These are phyloP conservation scores for Gymnobelideus leadbeateri DNA, from an alignment of 2,113 vertebrate genomes.

Conservation along the genomic window DNA sequence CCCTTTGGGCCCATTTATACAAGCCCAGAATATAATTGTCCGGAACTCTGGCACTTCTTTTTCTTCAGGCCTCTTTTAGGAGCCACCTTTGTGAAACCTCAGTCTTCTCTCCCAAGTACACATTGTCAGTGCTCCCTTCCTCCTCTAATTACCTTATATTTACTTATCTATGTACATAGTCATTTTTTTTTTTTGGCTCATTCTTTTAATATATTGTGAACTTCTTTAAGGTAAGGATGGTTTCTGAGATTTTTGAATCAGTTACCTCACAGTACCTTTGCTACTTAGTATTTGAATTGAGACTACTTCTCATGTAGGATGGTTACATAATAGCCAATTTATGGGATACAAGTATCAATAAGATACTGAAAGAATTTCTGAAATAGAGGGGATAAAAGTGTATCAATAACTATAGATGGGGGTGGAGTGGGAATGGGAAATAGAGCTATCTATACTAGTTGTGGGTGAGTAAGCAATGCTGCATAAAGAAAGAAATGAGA, in stretches of 20 bases:
- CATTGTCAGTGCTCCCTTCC: background rate
- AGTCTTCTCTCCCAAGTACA: background rate
- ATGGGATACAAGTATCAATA: background rate
- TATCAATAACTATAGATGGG: background rate
- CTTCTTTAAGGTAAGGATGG: background rate
- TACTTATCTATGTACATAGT: background rate
- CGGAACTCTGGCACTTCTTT: background rate
- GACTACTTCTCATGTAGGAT: background rate
- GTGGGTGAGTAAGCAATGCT: background rate
- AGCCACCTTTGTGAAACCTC: background rate
- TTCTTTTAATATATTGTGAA: background rate
- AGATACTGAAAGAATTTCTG: background rate
- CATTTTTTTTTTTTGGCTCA: background rate
- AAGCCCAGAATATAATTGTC: background rate
- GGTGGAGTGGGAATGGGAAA: background rate
- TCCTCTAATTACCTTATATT: background rate
- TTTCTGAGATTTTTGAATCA: background rate
- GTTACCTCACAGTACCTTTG: background rate
- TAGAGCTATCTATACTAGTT: background rate
- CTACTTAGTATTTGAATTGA: background rate
- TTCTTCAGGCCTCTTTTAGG: background rate
- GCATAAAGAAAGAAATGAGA: background rate
- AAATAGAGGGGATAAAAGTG: background rate
- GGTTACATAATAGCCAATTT: background rate
- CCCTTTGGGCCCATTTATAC: background rate